Conservation (phyloP, 2,113 vertebrate genomes). For the Eira barbara region DNA sequence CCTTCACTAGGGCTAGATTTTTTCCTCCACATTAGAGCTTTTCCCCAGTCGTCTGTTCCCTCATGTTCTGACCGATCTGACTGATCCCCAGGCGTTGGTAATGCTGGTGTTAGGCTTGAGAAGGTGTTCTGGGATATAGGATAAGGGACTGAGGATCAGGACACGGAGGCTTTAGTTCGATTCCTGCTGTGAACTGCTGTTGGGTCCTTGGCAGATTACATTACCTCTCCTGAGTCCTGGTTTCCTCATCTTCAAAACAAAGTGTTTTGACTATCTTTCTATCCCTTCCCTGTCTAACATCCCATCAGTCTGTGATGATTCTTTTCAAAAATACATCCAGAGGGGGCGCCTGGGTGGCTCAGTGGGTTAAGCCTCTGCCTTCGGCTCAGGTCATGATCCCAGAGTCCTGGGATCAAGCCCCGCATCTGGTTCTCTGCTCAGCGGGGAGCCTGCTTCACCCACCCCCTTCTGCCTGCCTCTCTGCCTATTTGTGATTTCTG, state of each 20-base stretch:
- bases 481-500: too few species aligned
- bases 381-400: too few species aligned
- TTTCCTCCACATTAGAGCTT: not conserved
- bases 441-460: too few species aligned
- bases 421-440: too few species aligned
- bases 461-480: too few species aligned
- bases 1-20: not conserved
- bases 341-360: not conserved
- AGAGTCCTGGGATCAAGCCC: too few species aligned
- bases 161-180: not conserved
- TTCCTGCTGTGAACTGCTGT: not conserved
- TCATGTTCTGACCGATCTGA: not conserved
- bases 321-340: not conserved
- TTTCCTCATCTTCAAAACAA: not conserved
- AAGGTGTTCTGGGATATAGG: not conserved
- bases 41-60: not conserved
- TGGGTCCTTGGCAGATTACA: not conserved
- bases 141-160: not conserved
- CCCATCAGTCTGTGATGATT: not conserved
- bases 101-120: not conserved
- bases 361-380: too few species aligned
- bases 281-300: not conserved
- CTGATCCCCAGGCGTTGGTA: not conserved
- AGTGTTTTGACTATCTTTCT: not conserved
- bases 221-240: not conserved